Percentiles rank a stretch among this genome's conserved stretches.
Evolutionary conservation across 2,797 vertebrate species (phyloP).

Genomic region (Neosilurus mollespiculum): DNA sequence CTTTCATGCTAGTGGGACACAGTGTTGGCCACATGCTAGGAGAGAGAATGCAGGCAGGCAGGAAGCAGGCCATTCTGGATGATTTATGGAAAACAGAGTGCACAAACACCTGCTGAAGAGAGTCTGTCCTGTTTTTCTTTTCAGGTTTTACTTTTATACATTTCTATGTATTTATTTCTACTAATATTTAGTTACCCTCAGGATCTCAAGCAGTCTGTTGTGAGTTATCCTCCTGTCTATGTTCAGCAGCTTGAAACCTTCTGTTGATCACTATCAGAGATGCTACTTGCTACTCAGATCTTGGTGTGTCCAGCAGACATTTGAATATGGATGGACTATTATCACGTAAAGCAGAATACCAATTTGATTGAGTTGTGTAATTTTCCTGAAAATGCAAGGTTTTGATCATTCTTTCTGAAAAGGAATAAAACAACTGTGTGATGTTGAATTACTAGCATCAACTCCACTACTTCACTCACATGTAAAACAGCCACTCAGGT

Average conservation of each 20-base stretch:
- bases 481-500: neutral
- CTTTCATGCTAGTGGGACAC: constrained; percentile 58
- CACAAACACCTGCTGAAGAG: constrained; percentile 54
- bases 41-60: constrained; percentile 35
- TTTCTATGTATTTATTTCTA: neutral
- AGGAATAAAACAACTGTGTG: neutral
- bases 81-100: constrained; percentile 47
- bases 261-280: neutral
- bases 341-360: neutral
- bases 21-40: constrained; percentile 41
- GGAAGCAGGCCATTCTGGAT: constrained; percentile 36
- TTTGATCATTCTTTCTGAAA: neutral
- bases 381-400: neutral
- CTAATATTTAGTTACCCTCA: neutral
- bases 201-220: neutral
- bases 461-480: no score
- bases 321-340: neutral
- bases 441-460: neutral
- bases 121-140: neutral
- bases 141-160: neutral
- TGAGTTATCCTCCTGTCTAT: neutral
- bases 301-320: neutral
- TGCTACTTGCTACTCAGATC: neutral
- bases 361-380: neutral
- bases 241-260: neutral